These are phyloP conservation scores for Xanthorhoe spadicearia DNA, from an alignment of 2,888 invertebrate species.

Conservation along the genomic window DNA sequence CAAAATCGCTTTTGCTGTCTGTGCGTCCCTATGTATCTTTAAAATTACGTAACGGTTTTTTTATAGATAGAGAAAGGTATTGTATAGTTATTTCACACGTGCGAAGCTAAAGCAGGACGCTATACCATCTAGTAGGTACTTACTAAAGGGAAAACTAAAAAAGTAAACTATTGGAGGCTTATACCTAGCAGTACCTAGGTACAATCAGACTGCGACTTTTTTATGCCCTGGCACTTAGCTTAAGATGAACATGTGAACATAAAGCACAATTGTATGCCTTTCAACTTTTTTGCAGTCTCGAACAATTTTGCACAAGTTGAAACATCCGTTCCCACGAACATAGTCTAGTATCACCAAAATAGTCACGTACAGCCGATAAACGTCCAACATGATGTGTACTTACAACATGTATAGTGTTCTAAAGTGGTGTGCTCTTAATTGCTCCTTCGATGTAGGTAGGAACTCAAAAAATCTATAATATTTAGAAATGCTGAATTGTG, in stretches of 20 bases:
- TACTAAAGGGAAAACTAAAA: no score
- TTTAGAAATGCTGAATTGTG: no score
- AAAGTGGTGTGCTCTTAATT: not conserved
- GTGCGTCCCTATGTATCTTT: no score
- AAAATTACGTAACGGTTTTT: no score
- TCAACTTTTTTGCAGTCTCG: conserved; percentile 36
- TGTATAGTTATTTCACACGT: no score
- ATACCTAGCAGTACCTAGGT: not conserved
- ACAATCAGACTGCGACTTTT: no score
- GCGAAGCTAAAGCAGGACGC: no score
- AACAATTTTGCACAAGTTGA: conserved; percentile 45
- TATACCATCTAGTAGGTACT: no score
- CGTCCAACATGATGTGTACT: conserved; percentile 38
- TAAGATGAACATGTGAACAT: not conserved
- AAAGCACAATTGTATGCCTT: not conserved
- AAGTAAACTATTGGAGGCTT: no score
- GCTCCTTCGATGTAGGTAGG: no score
- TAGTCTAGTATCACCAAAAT: conserved; percentile 59
- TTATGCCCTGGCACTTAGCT: not conserved
- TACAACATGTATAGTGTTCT: not conserved
- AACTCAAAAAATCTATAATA: not conserved
- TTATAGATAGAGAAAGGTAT: no score
- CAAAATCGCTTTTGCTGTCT: no score
- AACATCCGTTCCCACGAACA: conserved; percentile 73
- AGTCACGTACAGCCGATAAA: conserved; percentile 66